These are phyloP conservation scores for Allolobophora icterica DNA, from an alignment of 2,888 invertebrate species.

Conservation along the genomic window DNA sequence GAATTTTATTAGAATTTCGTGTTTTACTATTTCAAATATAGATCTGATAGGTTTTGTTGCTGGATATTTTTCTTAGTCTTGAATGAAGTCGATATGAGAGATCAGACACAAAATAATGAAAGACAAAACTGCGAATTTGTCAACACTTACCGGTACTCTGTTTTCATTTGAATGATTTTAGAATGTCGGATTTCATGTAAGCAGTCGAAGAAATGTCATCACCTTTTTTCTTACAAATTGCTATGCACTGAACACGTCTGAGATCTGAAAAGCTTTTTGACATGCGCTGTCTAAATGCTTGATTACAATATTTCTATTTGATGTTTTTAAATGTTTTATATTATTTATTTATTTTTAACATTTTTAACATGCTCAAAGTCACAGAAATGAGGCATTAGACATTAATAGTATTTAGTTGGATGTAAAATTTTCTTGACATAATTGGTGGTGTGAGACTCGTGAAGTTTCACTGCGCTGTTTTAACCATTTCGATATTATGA, in stretches of 20 bases:
- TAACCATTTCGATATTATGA: not conserved
- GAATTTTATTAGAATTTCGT: not conserved
- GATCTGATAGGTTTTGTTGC: not conserved
- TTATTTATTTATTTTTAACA: too few species aligned
- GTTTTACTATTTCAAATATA: not conserved
- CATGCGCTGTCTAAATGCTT: too few species aligned
- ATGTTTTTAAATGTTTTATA: not conserved
- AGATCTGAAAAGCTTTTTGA: too few species aligned
- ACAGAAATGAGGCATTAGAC: too few species aligned
- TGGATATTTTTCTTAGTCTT: not conserved
- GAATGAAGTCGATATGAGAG: not conserved
- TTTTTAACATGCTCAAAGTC: too few species aligned
- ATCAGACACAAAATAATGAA: not conserved
- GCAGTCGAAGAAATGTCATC: too few species aligned
- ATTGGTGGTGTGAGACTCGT: not conserved
- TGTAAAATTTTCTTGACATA: not conserved
- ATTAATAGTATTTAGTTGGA: too few species aligned
- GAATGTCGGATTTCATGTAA: not conserved
- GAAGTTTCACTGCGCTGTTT: not conserved
- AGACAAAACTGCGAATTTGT: not conserved
- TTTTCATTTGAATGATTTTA: not conserved
- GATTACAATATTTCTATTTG: too few species aligned
- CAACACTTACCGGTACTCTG: too few species aligned
- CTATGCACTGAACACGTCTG: too few species aligned
- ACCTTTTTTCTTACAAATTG: too few species aligned